Base-by-base conservation (phyloP, 2,113 vertebrate genomes). In the Toxotes jaculatrix region DNA sequence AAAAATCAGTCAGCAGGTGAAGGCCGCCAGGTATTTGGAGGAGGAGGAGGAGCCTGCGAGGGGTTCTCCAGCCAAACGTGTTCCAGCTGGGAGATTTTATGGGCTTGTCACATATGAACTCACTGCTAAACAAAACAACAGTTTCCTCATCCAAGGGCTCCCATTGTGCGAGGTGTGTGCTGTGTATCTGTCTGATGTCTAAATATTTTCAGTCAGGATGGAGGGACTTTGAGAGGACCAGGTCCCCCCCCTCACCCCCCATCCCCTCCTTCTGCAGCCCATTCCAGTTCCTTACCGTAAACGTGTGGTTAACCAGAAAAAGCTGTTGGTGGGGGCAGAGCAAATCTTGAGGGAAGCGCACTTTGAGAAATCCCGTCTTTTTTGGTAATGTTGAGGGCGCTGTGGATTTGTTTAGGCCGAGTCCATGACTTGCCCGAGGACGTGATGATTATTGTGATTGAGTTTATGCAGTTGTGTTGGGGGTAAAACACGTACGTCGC, bases 261-360 rank as follows among this genome's bases (percentile, higher is more conserved):
- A 9, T 21, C 31, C 23, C 62, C n/a, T 40, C 65, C 27, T 27
- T 81, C 73, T 69, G 81, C 86, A 86, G 60, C 85, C 85, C 59
- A 88, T 82, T 91, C 83, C 82, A 84, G 74, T 73, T 87, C 89
- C 90, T 94, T 94, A 91, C 90, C 60, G 77, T 93, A 94, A 93
- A 94, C 87, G 91, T 94, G 93, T 67, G 93, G 94, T 93, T 94
- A 94, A 94, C 93, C 91, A 92, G 88, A 93, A 93, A 92, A 93
- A 84, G 88, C 88, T 93, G 84, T 86, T 82, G 88, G 86, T 87
- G 83, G 81, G 83, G 76, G 86, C 84, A 57, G 84, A 88, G 88
- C 78, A 88, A 84, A 86, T 84, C 73, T 72, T 66, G 65, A 84
- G 83, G 72, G 83, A 77, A 77, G 70, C 4, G 73, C 32, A 59